A percentile compares a stretch with the other conserved stretches of the same genome.
These are phyloP conservation scores for Erethizon dorsatum DNA, from an alignment of 2,797 vertebrate species.

Conservation along the genomic window DNA sequence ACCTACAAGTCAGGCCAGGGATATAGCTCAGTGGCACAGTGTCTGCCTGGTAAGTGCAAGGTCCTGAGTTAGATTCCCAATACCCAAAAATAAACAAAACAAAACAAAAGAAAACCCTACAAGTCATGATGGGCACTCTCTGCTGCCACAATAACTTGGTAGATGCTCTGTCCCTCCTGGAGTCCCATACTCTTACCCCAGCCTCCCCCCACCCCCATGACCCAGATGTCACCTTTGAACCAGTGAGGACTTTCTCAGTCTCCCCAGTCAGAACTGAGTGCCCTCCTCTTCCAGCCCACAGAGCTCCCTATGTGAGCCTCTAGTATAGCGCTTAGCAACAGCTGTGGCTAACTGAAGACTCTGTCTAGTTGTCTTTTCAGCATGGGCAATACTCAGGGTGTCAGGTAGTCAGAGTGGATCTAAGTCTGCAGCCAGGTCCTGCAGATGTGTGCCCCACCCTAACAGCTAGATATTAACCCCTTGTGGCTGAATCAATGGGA, in stretches of 20 bases:
- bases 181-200: not conserved
- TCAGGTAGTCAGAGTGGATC: not conserved
- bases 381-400: not conserved
- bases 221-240: not conserved
- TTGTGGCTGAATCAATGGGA: not conserved
- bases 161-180: not conserved
- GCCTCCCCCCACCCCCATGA: not conserved
- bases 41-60: too few species aligned
- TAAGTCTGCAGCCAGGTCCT: not conserved
- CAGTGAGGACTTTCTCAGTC: not conserved
- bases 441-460: not conserved
- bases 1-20: not conserved
- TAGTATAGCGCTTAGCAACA: not conserved
- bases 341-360: not conserved
- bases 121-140: not conserved
- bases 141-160: not conserved
- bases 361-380: not conserved
- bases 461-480: not conserved
- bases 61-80: too few species aligned
- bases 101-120: too few species aligned
- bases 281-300: not conserved
- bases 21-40: too few species aligned
- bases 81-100: too few species aligned
- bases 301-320: rapidly evolving
- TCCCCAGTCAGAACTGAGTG: not conserved